phyloP scores from a whole-genome alignment of 2,797 vertebrate genomes.

The Sebastes alutus region DNA sequence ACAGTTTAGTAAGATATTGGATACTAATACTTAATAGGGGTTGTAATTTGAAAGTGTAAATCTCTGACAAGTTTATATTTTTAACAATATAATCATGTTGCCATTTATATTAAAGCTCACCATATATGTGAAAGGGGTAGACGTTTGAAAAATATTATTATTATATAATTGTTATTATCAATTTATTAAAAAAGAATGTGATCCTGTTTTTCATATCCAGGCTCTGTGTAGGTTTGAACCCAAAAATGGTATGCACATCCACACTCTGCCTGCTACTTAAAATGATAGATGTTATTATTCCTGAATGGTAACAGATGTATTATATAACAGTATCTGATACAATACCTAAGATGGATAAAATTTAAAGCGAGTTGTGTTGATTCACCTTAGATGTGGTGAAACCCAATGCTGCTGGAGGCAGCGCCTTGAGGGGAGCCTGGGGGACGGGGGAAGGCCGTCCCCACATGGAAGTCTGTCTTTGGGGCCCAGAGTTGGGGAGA shows the following conservation, averaged over 20 bases:
- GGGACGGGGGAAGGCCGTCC: conserved; percentile 22
- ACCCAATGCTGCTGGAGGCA: conserved; percentile 44
- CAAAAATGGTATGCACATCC: conserved; percentile 30
- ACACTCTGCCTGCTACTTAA: conserved; percentile 12
- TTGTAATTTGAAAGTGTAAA: background rate
- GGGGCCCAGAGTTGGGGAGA: conserved; percentile 66
- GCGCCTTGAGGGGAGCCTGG: conserved; percentile 14
- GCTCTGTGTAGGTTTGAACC: background rate
- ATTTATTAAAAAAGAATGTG: background rate
- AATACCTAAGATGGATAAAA: conserved; percentile 54
- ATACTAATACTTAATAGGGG: background rate
- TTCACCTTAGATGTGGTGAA: conserved; percentile 64
- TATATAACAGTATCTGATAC: conserved; percentile 46
- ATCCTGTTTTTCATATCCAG: background rate
- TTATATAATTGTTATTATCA: background rate
- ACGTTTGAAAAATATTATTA: background rate
- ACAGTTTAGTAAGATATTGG: background rate
- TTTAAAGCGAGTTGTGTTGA: conserved; percentile 40
- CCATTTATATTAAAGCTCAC: background rate
- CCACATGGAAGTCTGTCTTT: conserved; percentile 54
- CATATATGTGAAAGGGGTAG: background rate
- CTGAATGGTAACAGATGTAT: conserved; percentile 50
- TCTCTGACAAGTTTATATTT: background rate
- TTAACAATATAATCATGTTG: background rate
- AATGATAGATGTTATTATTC: conserved; percentile 48